phyloP scores from a whole-genome alignment of 2,113 vertebrate genomes.

The Antechinus stuartii region DNA sequence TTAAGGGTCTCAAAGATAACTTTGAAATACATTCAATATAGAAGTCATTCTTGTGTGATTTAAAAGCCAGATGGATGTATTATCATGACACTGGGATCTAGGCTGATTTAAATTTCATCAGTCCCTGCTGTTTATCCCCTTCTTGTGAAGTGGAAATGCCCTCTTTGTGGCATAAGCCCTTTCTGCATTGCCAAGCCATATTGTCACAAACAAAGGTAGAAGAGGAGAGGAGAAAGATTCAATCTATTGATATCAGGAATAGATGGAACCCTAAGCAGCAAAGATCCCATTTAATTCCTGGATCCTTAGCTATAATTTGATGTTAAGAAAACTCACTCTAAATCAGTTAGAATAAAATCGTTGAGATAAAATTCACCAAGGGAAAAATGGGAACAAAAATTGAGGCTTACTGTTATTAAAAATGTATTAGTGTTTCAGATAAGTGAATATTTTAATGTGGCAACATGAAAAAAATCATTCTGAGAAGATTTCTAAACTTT shows the following conservation, averaged over 20 bases:
- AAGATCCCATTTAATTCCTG: slow-evolving; percentile 23
- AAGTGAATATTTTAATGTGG: neutral
- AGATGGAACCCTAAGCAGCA: slow-evolving; percentile 34
- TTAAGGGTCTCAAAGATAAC: slow-evolving; percentile 50
- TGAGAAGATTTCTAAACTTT: neutral
- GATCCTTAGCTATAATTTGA: neutral
- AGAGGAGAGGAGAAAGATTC: slow-evolving; percentile 23
- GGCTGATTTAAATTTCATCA: slow-evolving; percentile 72
- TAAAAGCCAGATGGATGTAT: slow-evolving; percentile 63
- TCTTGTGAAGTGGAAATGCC: slow-evolving; percentile 64
- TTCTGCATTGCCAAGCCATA: slow-evolving; percentile 52
- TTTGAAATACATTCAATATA: slow-evolving; percentile 62
- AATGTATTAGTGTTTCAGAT: neutral
- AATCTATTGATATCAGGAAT: slow-evolving; percentile 18
- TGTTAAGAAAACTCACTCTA: slow-evolving; percentile 9
- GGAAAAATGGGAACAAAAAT: neutral
- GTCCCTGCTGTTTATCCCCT: slow-evolving; percentile 40
- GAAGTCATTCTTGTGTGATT: slow-evolving; percentile 54
- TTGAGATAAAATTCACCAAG: slow-evolving; percentile 15
- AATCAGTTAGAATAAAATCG: neutral
- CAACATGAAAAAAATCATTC: neutral
- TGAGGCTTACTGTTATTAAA: neutral
- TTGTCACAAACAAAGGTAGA: slow-evolving; percentile 58
- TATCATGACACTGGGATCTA: slow-evolving; percentile 66
- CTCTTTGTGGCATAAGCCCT: slow-evolving; percentile 47